Evolutionary conservation across 2,113 vertebrate species (phyloP).

Genomic region (Tinamus guttatus): DNA sequence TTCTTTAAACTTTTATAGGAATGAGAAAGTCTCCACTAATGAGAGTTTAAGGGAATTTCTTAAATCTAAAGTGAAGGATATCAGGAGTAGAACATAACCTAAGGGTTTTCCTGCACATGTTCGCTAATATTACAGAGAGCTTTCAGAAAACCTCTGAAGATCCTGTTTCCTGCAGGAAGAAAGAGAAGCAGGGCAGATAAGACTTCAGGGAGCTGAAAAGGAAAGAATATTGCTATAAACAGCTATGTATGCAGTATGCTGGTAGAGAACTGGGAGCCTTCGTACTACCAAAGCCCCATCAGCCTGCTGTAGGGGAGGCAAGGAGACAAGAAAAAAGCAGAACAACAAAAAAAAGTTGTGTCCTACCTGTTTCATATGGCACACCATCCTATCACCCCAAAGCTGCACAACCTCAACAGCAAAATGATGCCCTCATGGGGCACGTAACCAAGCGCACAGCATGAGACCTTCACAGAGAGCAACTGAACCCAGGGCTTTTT

Average conservation of each 20-base stretch:
- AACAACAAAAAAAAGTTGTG: not conserved
- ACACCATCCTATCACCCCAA: not conserved
- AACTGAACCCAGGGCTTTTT: fast-evolving
- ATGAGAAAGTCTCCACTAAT: conserved; percentile 79
- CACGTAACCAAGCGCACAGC: not conserved
- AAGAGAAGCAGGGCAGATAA: conserved; percentile 56
- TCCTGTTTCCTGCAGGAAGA: conserved; percentile 70
- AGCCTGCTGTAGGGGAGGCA: not conserved
- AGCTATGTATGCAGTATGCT: not conserved
- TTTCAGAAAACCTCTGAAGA: conserved; percentile 78
- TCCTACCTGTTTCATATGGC: not conserved
- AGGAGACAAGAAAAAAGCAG: not conserved
- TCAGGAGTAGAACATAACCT: conserved; percentile 82
- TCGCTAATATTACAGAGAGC: conserved; percentile 82
- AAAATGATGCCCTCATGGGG: not conserved
- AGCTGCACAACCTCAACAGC: not conserved
- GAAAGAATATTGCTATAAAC: conserved; percentile 71
- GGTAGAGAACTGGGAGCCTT: not conserved
- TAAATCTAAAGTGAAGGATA: conserved; percentile 83
- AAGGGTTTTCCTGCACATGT: conserved; percentile 82
- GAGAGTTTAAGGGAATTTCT: conserved; percentile 83
- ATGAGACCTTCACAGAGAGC: not conserved
- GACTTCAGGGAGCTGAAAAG: conserved; percentile 51
- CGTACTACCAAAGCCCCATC: not conserved
- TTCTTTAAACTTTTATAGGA: conserved; percentile 80